Base-by-base conservation (phyloP, 2,113 vertebrate species). In the Ophiodon elongatus region DNA sequence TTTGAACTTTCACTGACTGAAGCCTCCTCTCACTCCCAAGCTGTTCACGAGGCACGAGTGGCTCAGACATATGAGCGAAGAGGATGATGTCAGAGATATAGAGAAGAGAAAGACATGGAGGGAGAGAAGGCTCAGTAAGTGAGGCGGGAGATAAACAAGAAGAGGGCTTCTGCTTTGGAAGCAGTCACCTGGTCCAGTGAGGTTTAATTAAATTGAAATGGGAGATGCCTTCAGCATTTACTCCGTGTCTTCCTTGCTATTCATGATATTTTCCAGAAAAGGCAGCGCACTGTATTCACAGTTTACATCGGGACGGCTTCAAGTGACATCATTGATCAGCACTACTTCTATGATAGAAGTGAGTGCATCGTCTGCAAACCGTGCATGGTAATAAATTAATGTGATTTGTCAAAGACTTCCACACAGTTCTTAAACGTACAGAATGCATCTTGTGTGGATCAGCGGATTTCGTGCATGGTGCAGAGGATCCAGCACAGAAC, bases 1-100 rank as follows among this genome's bases (percentile, higher is more conserved):
- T 88, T 89, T 56, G 76, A 88, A 86, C 75, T 85, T 70, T 73
- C 50, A 65, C 65, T 63, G 82, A 85, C 70, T 68, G 79, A 88
- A 84, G 79, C 63, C 37, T 63, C 65, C 31, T 70, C 41, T 73
- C 74, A 47, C 47, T 81, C 47, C 45, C 33, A 60, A 62, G 63
- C 63, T 76, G 67, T 37, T 80, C 63, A 60, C 9, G n/a, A 79
- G 68, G 73, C 52, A 54, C 6, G 23, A 73, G 80, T 29, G 33
- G 57, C 79, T 84, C 63, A 84, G 79, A 74, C 74, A 25, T 64
- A 72, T 41, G 15, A 59, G 50, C n/a, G 54, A 73, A 87, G 50
- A 77, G 29, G 39, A 6, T 31, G 76, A 85, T 73, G 82, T 72
- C 59, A 78, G 29, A 75, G 59, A 64, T 29, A 33, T 17, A 56